Base-by-base conservation (phyloP, 2,888 invertebrate species). In the Esperia sulphurella region DNA sequence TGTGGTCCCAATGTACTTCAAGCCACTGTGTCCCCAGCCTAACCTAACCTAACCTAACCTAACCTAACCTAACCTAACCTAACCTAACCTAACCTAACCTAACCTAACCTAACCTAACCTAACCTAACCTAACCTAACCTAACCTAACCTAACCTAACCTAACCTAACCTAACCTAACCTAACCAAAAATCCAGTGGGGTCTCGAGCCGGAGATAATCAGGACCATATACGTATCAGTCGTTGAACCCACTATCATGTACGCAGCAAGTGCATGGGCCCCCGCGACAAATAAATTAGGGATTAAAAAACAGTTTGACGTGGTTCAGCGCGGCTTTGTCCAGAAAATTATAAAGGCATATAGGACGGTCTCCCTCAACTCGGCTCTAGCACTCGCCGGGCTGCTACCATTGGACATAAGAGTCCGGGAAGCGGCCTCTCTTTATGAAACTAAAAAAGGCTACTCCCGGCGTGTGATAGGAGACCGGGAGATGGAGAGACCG, bases 121-220 rank as follows among this genome's bases (percentile, higher is more conserved):
- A 54, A 52, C 54, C 54, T 51, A 54, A 54, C 51, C 51, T 51
- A 51, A 51, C 51, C 51, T 51, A 54, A 51, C 54, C 51, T 49
- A 56, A 51, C 54, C 54, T 54, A 54, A 53, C 53, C 50, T 48
- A 51, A 53, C 51, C 53, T 49, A 53, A 53, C 57, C 54, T 51
- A 54, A 57, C 54, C 55, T 53, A 53, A 57, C 50, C 45, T 50
- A 50, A 45, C 49, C 37, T 43, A 50, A 43, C 48, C 53, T 12
- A 49, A 54, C 6, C 53, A 0, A 47, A 30, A 14, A 29, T 41
- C 0, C 41, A 13, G 10, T 53, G 50, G 50, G 53, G 53, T 6
- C 44, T 51, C 2, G 9, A 48, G 31, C 45, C 37, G 10, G 38
- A 42, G 37, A 14, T 42, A 9, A 10, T 14, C 6, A 2, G 37